Conservation (phyloP, 2,113 vertebrate genomes). For the Mormoops blainvillei region DNA sequence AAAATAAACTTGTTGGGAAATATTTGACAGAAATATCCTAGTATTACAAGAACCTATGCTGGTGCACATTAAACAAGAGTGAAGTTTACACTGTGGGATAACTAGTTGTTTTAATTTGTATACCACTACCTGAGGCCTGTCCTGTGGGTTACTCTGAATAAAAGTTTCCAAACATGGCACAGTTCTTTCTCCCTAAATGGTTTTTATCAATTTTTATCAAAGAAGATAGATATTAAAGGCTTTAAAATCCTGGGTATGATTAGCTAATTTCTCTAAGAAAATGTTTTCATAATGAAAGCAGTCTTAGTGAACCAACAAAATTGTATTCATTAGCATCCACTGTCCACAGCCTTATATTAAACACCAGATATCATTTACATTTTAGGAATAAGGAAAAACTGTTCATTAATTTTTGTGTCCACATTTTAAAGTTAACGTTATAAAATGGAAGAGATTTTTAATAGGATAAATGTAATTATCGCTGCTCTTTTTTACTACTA, state of each 20-base stretch:
- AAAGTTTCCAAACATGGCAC: background rate
- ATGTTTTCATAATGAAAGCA: background rate
- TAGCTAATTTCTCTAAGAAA: conserved; percentile 24
- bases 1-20: conserved; percentile 6
- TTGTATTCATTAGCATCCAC: background rate
- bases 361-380: background rate
- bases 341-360: background rate
- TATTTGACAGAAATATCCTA: background rate
- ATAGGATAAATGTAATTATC: conserved; percentile 10
- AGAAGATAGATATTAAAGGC: background rate
- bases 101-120: background rate
- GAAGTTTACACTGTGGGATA: background rate
- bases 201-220: background rate
- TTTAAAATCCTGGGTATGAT: background rate
- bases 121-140: background rate
- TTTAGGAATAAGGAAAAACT: background rate
- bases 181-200: background rate
- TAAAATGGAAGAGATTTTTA: conserved; percentile 28
- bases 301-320: background rate
- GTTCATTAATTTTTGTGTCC: background rate
- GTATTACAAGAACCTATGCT: background rate
- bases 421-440: conserved; percentile 17
- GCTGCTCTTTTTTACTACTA: background rate
- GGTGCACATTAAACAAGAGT: background rate
- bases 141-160: background rate